Conservation (phyloP, 1,140 invertebrate genomes). For the Rhagoletis pomonella region DNA sequence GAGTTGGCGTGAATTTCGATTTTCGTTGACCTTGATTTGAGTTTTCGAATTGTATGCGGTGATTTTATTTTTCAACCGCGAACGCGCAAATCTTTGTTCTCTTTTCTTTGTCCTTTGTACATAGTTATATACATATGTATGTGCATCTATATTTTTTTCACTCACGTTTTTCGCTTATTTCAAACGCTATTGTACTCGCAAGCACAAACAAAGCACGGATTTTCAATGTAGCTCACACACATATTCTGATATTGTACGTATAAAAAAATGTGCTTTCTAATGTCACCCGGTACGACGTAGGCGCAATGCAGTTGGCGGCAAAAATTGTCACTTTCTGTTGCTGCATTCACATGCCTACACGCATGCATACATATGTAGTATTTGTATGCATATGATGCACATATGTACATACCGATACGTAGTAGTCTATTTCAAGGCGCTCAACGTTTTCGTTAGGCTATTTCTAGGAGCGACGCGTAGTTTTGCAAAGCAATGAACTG, state of each 20-base stretch:
- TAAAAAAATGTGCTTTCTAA: background rate
- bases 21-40: constrained; percentile 45
- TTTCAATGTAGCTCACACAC: background rate
- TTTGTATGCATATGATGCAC: background rate
- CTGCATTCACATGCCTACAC: background rate
- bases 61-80: background rate
- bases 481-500: constrained; percentile 47
- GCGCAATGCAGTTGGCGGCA: background rate
- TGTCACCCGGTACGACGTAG: background rate
- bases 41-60: constrained; percentile 25
- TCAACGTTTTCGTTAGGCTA: background rate
- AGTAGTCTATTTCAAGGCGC: constrained; percentile 40
- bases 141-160: background rate
- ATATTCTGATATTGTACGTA: background rate
- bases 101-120: background rate
- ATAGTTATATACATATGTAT: background rate
- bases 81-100: background rate
- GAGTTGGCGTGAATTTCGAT: constrained; percentile 18
- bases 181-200: background rate
- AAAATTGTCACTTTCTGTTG: background rate
- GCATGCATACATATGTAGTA: background rate
- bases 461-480: background rate
- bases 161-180: background rate
- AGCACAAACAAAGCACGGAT: background rate
- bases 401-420: background rate